Conservation (phyloP, 2,797 vertebrate genomes). For the Philypnodon macrostomus region DNA sequence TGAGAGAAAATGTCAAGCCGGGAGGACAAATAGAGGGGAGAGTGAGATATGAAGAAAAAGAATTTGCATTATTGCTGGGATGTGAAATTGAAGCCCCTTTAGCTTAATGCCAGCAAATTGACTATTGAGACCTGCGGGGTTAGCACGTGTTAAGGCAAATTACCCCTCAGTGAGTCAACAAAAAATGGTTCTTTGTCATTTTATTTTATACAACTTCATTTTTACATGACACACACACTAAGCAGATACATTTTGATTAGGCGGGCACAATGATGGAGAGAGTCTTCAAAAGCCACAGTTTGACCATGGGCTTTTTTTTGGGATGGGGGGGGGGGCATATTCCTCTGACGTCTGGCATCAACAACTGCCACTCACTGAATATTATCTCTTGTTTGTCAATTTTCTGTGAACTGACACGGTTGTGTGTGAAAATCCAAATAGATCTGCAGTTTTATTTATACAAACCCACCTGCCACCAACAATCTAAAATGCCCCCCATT, state of each 20-base stretch:
- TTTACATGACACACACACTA: slow-evolving; percentile 26
- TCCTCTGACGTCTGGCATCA: too few relatives aligned
- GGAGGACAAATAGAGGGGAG: slow-evolving; percentile 55
- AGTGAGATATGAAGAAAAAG: slow-evolving; percentile 50
- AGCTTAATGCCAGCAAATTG: slow-evolving; percentile 66
- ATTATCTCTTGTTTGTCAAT: too few relatives aligned
- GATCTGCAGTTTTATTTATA: too few relatives aligned
- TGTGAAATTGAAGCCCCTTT: slow-evolving; percentile 65
- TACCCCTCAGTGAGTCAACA: slow-evolving; percentile 54
- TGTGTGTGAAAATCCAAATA: too few relatives aligned
- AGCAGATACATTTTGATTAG: slow-evolving; percentile 44
- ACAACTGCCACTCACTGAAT: too few relatives aligned
- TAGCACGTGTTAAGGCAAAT: slow-evolving; percentile 47
- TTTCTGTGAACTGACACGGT: too few relatives aligned
- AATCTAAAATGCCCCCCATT: too few relatives aligned
- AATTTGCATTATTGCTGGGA: slow-evolving; percentile 56
- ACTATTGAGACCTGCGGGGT: slow-evolving; percentile 51
- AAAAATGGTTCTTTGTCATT: slow-evolving; percentile 55
- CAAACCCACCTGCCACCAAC: too few relatives aligned
- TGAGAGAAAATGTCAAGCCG: slow-evolving; percentile 62
- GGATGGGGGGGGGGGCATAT: too few relatives aligned
- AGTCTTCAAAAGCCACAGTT: too few relatives aligned
- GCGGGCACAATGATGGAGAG: too few relatives aligned
- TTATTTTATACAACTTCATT: slow-evolving; percentile 51
- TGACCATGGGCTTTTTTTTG: too few relatives aligned